Percentiles rank a stretch among this genome's conserved stretches.
Evolutionary conservation across 1,140 invertebrate genomes (phyloP).

Genomic region (Drosophila takahashii): DNA sequence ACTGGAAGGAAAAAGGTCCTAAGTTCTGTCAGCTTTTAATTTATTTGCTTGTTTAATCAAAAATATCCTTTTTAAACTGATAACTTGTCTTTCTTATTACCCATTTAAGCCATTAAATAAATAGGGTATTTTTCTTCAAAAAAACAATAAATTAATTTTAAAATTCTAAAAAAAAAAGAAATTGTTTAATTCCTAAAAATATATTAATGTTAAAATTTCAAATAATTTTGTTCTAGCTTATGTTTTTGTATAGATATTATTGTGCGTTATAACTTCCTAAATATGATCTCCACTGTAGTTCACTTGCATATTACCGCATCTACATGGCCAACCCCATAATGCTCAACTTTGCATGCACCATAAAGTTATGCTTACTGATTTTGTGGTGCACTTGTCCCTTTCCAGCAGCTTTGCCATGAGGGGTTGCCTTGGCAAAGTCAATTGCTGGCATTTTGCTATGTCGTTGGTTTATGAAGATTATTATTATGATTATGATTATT

Average conservation of each 20-base stretch:
- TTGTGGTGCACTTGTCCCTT: slow-evolving; percentile 36
- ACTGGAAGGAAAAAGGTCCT: neutral
- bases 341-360: slow-evolving; percentile 42
- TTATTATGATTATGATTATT: slow-evolving; percentile 58
- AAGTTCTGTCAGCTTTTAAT: neutral
- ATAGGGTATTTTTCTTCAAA: too few relatives aligned
- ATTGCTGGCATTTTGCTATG: slow-evolving; percentile 63
- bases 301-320: neutral
- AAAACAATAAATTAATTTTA: too few relatives aligned
- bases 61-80: too few relatives aligned
- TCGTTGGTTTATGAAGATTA: slow-evolving; percentile 55
- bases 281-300: slow-evolving; percentile 11
- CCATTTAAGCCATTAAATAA: too few relatives aligned
- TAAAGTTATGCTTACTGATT: slow-evolving; percentile 56
- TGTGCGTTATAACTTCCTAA: neutral
- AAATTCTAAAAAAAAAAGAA: too few relatives aligned
- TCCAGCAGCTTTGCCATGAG: neutral
- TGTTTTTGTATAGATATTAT: neutral
- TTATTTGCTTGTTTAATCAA: neutral
- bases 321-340: slow-evolving; percentile 19
- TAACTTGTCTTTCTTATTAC: too few relatives aligned
- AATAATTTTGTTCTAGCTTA: neutral
- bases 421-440: slow-evolving; percentile 53
- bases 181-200: too few relatives aligned
- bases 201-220: too few relatives aligned